Conservation (phyloP, 2,888 invertebrate genomes). For the Brachylomia viminalis region DNA sequence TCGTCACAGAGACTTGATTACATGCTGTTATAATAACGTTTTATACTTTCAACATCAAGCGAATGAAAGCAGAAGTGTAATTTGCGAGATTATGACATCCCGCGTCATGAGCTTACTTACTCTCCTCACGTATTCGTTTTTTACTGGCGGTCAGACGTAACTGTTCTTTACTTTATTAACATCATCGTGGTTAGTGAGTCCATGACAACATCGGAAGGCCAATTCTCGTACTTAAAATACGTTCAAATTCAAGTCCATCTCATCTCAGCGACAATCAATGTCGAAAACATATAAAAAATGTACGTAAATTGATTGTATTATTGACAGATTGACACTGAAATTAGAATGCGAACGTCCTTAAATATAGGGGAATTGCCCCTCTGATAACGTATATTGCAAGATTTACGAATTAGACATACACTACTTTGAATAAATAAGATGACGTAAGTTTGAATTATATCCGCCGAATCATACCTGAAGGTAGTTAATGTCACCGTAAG, state of each 20-base stretch:
- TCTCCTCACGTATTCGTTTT: not conserved
- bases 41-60: slow-evolving; percentile 1
- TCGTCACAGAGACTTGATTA: not conserved
- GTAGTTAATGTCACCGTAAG: slow-evolving; percentile 1
- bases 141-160: not conserved
- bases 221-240: no score
- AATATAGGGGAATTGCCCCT: no score
- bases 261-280: no score
- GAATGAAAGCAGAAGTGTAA: slow-evolving; percentile 40
- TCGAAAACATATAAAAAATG: no score
- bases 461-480: not conserved
- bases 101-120: not conserved
- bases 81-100: slow-evolving; percentile 19
- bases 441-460: slow-evolving; percentile 20
- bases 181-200: not conserved
- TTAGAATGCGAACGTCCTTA: no score
- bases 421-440: slow-evolving; percentile 6
- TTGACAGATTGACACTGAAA: no score
- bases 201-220: slow-evolving; percentile 15
- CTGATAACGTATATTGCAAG: slow-evolving; percentile 13
- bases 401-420: not conserved
- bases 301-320: no score
- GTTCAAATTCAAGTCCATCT: no score
- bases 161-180: slow-evolving; percentile 10
- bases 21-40: slow-evolving; percentile 10